A percentile compares a stretch with the other conserved stretches of the same genome.
These are phyloP conservation scores for Pollenia griseotomentosa DNA, from an alignment of 2,888 invertebrate species.

Conservation along the genomic window DNA sequence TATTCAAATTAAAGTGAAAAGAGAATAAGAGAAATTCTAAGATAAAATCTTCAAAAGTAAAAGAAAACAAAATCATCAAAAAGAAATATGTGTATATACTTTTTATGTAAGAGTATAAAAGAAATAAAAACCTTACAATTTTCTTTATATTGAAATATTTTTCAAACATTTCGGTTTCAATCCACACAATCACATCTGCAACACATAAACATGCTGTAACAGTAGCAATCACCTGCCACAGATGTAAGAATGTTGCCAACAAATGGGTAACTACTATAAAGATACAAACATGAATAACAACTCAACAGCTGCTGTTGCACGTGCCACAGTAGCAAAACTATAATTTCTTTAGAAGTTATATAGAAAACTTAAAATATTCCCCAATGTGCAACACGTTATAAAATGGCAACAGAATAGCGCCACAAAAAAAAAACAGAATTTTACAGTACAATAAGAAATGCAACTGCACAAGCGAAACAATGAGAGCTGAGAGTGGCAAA, in stretches of 20 bases:
- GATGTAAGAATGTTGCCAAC: constrained; percentile 5
- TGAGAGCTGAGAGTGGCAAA: constrained; percentile 1
- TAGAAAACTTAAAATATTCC: constrained; percentile 47
- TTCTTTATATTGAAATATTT: background rate
- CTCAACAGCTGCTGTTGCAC: background rate
- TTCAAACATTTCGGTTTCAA: constrained; percentile 28
- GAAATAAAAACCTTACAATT: background rate
- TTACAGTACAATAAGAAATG: background rate
- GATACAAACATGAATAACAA: background rate
- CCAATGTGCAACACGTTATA: constrained; percentile 47
- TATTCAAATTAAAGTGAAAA: background rate
- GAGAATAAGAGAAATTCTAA: background rate
- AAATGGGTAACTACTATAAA: constrained; percentile 15
- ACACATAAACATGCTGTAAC: background rate
- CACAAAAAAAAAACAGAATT: background rate
- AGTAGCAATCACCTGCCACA: constrained; percentile 33
- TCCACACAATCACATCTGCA: background rate
- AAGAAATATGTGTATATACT: no score
- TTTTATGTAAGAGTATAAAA: background rate
- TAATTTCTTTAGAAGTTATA: background rate
- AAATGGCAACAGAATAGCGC: constrained; percentile 17
- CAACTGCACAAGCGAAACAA: background rate
- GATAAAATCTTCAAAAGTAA: background rate
- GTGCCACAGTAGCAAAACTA: background rate
- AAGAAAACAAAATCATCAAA: background rate